A percentile compares a stretch with the other conserved stretches of the same genome.
These are phyloP conservation scores for Cetonia aurata DNA, from an alignment of 2,888 invertebrate genomes.

Conservation along the genomic window DNA sequence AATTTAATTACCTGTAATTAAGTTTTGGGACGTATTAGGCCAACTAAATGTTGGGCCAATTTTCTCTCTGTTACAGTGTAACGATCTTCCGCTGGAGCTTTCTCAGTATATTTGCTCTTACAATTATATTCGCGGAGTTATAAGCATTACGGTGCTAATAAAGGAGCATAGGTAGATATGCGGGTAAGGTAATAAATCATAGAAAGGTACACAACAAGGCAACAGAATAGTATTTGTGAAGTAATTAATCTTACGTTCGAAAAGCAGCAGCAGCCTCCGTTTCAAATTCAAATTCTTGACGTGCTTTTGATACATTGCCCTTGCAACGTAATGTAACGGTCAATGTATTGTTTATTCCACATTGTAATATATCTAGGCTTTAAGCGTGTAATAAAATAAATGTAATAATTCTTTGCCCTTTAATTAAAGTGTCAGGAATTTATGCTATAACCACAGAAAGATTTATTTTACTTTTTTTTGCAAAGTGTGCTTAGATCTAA, in stretches of 20 bases:
- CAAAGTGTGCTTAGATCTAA: neutral
- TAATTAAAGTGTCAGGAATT: constrained; percentile 31
- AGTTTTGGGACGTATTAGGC: constrained; percentile 11
- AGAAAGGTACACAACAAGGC: neutral
- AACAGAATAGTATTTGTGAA: constrained; percentile 8
- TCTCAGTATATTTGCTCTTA: too few species aligned
- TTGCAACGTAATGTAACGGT: too few species aligned
- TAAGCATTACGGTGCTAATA: too few species aligned
- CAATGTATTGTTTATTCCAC: too few species aligned
- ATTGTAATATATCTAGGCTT: neutral
- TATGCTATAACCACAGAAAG: neutral
- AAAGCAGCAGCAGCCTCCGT: constrained; percentile 3
- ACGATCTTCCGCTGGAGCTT: constrained; percentile 6
- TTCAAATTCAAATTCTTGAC: constrained; percentile 11
- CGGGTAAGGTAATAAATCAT: constrained; percentile 5
- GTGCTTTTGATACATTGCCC: too few species aligned
- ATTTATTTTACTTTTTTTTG: constrained; percentile 17
- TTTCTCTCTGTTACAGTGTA: constrained; percentile 4
- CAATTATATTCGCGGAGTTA: too few species aligned
- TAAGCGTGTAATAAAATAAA: constrained; percentile 7
- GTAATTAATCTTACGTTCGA: constrained; percentile 20
- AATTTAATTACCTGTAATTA: constrained; percentile 28
- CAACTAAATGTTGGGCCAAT: constrained; percentile 8
- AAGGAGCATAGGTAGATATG: constrained; percentile 1
- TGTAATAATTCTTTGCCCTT: constrained; percentile 17